phyloP scores from a whole-genome alignment of 2,113 vertebrate genomes.

The Xiphorhynchus elegans region DNA sequence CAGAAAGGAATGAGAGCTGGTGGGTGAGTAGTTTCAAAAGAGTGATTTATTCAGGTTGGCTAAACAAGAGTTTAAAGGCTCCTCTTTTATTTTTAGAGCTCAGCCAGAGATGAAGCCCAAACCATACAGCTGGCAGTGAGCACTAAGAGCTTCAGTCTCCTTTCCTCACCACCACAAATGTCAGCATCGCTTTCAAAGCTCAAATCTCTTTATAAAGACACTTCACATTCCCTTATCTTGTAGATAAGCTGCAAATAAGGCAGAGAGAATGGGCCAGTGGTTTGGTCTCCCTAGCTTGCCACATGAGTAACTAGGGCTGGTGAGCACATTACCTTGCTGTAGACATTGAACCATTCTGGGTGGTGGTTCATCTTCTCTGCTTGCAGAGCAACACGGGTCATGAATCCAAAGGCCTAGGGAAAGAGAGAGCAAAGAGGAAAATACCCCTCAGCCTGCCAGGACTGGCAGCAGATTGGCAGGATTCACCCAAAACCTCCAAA shows the following conservation, averaged over 20 bases:
- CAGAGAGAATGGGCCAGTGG: neutral
- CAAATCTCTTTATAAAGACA: neutral
- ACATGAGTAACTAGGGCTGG: neutral
- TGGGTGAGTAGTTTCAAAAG: neutral
- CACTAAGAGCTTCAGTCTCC: neutral
- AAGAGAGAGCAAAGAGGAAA: slow-evolving; percentile 20
- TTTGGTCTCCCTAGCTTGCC: neutral
- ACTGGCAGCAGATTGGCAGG: neutral
- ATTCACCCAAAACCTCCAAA: neutral
- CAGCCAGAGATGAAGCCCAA: neutral
- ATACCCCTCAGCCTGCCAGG: neutral
- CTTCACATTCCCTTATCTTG: neutral
- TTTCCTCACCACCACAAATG: neutral
- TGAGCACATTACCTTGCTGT: slow-evolving; percentile 89
- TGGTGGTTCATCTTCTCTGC: slow-evolving; percentile 99
- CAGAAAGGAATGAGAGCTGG: neutral
- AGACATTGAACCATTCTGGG: slow-evolving; percentile 97
- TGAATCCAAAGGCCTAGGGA: slow-evolving; percentile 94
- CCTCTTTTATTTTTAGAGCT: neutral
- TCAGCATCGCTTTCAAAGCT: neutral
- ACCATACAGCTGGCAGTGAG: neutral
- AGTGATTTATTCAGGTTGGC: neutral
- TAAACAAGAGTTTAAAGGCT: neutral
- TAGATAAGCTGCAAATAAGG: neutral
- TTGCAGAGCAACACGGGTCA: slow-evolving; percentile 94